Evolutionary conservation across 1,140 invertebrate genomes (phyloP).

Genomic region (Platorchestia sp.): DNA sequence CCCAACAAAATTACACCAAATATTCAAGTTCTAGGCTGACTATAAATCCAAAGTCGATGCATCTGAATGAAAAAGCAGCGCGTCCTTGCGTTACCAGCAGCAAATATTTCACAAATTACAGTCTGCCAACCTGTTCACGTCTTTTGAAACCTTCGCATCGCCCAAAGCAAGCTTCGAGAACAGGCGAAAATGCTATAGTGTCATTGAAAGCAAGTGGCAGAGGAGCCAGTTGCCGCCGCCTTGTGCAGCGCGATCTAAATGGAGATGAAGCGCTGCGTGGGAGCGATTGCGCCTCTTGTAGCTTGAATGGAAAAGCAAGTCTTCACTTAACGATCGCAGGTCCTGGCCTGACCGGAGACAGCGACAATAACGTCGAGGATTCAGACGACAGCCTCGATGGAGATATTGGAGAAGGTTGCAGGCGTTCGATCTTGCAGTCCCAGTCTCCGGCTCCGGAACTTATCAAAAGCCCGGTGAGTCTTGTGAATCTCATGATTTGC

Average conservation of each 20-base stretch:
- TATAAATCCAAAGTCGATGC: background rate
- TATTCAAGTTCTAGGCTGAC: background rate
- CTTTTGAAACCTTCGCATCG: background rate
- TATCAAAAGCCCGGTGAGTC: background rate
- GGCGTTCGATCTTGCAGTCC: background rate
- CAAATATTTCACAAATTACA: background rate
- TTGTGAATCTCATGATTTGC: background rate
- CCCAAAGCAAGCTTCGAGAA: background rate
- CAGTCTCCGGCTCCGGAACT: background rate
- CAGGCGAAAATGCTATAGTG: background rate
- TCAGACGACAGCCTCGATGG: slow-evolving; percentile 12
- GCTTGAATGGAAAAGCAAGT: background rate
- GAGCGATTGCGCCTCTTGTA: background rate
- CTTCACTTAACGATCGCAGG: background rate
- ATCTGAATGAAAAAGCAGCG: background rate
- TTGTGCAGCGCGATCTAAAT: background rate
- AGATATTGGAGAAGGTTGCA: slow-evolving; percentile 8
- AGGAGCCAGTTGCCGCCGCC: background rate
- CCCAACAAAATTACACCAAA: background rate
- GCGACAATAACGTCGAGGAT: background rate
- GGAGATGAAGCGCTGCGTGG: background rate
- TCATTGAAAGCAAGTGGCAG: background rate
- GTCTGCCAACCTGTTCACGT: background rate
- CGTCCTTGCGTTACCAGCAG: background rate
- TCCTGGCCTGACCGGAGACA: background rate